Conservation (phyloP, 2,113 vertebrate species). For the Silurus glanis region DNA sequence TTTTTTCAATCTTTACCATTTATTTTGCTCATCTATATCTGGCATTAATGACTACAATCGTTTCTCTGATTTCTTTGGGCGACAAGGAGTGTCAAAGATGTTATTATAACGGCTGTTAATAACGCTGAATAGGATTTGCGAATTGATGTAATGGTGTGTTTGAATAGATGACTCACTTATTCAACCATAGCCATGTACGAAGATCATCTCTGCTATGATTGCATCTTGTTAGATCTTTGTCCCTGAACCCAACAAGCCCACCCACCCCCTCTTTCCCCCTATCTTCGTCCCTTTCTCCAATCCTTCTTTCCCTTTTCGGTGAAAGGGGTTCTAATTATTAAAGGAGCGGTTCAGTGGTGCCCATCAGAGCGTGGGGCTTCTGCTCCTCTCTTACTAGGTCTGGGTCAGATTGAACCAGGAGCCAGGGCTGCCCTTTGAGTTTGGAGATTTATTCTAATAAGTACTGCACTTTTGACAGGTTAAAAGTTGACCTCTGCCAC, state of each 20-base stretch:
- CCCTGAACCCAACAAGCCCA: slow-evolving; percentile 24
- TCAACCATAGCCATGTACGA: slow-evolving; percentile 13
- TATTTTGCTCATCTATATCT: neutral
- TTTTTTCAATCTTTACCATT: neutral
- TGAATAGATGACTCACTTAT: slow-evolving; percentile 2
- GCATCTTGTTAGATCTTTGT: slow-evolving; percentile 38
- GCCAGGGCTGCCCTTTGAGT: slow-evolving; percentile 74
- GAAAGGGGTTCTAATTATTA: slow-evolving; percentile 45
- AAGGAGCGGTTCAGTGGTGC: slow-evolving; percentile 34
- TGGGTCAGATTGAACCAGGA: slow-evolving; percentile 68
- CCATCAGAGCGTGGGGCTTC: slow-evolving; percentile 48
- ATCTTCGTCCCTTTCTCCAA: neutral
- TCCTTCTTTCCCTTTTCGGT: slow-evolving; percentile 9
- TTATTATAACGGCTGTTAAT: neutral
- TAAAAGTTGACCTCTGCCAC: slow-evolving; percentile 75
- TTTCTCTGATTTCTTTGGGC: neutral
- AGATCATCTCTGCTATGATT: slow-evolving; percentile 35
- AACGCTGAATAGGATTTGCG: neutral
- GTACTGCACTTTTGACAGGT: slow-evolving; percentile 79
- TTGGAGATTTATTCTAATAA: slow-evolving; percentile 84
- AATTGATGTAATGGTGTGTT: neutral
- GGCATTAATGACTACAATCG: neutral
- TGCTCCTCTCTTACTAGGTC: slow-evolving; percentile 53
- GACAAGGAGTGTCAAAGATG: neutral
- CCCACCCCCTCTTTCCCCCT: neutral